Conservation (phyloP, 2,888 invertebrate species). For the Andrena hattorfiana region DNA sequence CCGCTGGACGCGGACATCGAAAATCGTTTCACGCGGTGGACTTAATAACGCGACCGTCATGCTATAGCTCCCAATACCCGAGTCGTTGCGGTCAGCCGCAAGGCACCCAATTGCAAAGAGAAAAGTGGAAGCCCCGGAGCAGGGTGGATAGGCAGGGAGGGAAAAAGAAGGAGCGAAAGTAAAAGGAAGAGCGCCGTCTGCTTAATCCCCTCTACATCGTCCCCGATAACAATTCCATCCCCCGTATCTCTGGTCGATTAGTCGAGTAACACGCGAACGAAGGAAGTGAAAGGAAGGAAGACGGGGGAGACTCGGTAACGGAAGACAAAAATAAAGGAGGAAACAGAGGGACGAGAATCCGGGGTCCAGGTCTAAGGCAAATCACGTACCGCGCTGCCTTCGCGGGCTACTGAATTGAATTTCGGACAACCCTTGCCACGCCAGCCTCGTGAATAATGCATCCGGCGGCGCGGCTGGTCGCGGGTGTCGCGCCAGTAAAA, state of each 20-base stretch:
- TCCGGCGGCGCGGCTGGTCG: conserved; percentile 51
- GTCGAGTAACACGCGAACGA: conserved; percentile 41
- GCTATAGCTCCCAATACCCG: neutral
- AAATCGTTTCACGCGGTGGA: conserved; percentile 19
- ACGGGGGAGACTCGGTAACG: neutral
- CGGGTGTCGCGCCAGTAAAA: conserved; percentile 69
- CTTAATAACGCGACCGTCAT: conserved; percentile 29
- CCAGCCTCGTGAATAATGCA: conserved; percentile 75
- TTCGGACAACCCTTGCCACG: conserved; percentile 77
- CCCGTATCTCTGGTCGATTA: conserved; percentile 56
- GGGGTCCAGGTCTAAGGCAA: conserved; percentile 68
- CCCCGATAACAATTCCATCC: conserved; percentile 53
- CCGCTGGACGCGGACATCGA: neutral
- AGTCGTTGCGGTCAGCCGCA: conserved; percentile 35
- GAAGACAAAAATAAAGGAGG: conserved; percentile 22
- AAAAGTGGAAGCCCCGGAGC: neutral
- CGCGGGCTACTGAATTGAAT: conserved; percentile 76
- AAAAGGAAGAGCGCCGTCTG: neutral
- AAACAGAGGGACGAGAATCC: conserved; percentile 18
- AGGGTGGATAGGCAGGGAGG: neutral
- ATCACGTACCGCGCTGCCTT: conserved; percentile 72
- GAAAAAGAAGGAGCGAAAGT: neutral
- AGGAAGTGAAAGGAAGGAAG: conserved; percentile 6
- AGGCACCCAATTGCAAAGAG: conserved; percentile 9
- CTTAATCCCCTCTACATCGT: conserved; percentile 35